Conservation (phyloP, 2,888 invertebrate species). For the Brachylomia viminalis region DNA sequence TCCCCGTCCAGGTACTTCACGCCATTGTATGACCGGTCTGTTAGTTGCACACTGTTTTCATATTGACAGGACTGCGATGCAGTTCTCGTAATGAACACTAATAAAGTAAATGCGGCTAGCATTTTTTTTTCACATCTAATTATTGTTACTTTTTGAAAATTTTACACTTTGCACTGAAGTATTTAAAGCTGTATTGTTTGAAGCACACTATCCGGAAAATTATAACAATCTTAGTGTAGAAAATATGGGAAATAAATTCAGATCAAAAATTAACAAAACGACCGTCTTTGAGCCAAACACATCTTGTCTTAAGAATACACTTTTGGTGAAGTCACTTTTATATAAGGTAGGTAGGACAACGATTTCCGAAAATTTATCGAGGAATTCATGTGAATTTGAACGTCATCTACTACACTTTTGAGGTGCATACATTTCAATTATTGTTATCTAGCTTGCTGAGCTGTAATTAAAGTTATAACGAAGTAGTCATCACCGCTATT, state of each 20-base stretch:
- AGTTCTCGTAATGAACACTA: conserved; percentile 39
- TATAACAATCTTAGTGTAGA: conserved; percentile 7
- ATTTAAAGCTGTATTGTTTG: not conserved
- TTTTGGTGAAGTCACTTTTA: conserved; percentile 3
- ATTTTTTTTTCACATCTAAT: conserved; percentile 4
- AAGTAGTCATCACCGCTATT: not conserved
- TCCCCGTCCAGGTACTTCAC: conserved; percentile 71
- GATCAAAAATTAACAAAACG: not conserved
- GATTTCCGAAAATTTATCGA: not conserved
- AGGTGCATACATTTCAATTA: not conserved
- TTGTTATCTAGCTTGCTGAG: not conserved
- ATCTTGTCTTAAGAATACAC: not conserved
- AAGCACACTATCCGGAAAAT: not conserved
- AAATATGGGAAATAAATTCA: too few species aligned
- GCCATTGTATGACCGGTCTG: conserved; percentile 61
- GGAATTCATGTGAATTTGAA: not conserved
- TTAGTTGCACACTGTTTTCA: conserved; percentile 38
- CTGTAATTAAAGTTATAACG: not conserved
- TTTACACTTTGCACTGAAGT: conserved; percentile 24
- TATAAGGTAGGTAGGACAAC: too few species aligned
- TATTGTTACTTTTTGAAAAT: not conserved
- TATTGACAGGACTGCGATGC: conserved; percentile 50
- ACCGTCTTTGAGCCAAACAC: not conserved
- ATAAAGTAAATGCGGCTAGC: conserved; percentile 29
- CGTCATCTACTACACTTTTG: not conserved